A percentile compares a stretch with the other conserved stretches of the same genome.
Evolutionary conservation across 2,113 vertebrate genomes (phyloP).

Genomic region (Cephalopholis sonnerati): DNA sequence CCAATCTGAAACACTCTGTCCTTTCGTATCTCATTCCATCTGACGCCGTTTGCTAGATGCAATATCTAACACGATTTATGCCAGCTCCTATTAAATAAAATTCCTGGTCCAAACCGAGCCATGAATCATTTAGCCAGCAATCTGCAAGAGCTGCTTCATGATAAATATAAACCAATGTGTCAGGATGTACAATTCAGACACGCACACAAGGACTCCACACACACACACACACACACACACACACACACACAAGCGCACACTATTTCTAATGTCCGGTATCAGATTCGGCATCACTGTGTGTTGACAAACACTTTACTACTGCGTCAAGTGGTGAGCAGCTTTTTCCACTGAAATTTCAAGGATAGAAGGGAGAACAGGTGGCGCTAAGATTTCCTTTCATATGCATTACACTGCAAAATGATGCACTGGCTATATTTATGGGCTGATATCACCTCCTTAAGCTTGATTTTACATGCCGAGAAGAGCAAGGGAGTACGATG

Average conservation of each 20-base stretch:
- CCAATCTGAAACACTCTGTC: constrained; percentile 12
- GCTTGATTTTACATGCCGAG: constrained; percentile 71
- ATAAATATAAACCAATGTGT: constrained; percentile 61
- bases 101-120: constrained; percentile 27
- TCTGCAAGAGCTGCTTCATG: constrained; percentile 14
- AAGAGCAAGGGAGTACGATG: constrained; percentile 67
- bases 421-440: constrained; percentile 83
- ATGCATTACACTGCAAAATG: constrained; percentile 82
- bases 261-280: constrained; percentile 66
- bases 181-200: constrained; percentile 52
- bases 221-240: constrained; percentile 5
- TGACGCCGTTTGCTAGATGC: constrained; percentile 22
- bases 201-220: neutral
- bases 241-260: constrained; percentile 19
- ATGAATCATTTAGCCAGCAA: constrained; percentile 41
- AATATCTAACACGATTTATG: constrained; percentile 29
- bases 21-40: constrained; percentile 26
- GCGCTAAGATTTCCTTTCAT: constrained; percentile 72
- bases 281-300: constrained; percentile 68
- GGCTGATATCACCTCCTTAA: constrained; percentile 84
- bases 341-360: constrained; percentile 77
- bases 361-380: constrained; percentile 77
- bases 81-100: constrained; percentile 38
- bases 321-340: constrained; percentile 47
- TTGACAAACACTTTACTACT: constrained; percentile 81